Evolutionary conservation across 2,113 vertebrate species (phyloP).

Genomic region (Glaucidium brasilianum): DNA sequence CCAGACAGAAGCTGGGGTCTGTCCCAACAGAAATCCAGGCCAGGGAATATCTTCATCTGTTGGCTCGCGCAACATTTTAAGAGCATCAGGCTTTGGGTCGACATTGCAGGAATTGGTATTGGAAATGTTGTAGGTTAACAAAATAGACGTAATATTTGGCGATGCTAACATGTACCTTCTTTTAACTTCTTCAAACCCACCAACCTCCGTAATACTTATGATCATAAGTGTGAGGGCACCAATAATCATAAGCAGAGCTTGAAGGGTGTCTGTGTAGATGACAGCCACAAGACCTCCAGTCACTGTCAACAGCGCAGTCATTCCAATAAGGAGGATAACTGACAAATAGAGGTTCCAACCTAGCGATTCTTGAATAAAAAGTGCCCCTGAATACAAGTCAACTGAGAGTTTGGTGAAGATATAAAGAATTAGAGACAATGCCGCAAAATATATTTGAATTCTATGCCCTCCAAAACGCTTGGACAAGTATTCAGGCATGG

Average conservation of each 20-base stretch:
- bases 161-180: conserved; percentile 92
- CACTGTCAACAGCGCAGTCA: conserved; percentile 93
- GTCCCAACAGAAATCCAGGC: conserved; percentile 95
- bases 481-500: conserved; percentile 97
- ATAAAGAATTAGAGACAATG: conserved; percentile 91
- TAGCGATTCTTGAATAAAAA: conserved; percentile 97
- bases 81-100: conserved; percentile 85
- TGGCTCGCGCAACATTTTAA: conserved; percentile 87
- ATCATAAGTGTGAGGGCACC: conserved; percentile 92
- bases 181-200: conserved; percentile 92
- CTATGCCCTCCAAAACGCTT: conserved; percentile 94
- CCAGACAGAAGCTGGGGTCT: conserved; percentile 98
- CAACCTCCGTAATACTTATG: conserved; percentile 87
- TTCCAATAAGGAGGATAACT: conserved; percentile 89
- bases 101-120: conserved; percentile 88
- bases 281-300: conserved; percentile 96
- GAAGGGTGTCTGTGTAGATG: conserved; percentile 95
- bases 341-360: conserved; percentile 98
- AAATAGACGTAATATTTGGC: conserved; percentile 89
- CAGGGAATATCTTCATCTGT: conserved; percentile 96
- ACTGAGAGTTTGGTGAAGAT: conserved; percentile 98
- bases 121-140: conserved; percentile 85
- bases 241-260: conserved; percentile 94
- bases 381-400: conserved; percentile 95
- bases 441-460: conserved; percentile 94